Base-by-base conservation (phyloP, 2,888 invertebrate species). In the Parascotia fuliginaria region DNA sequence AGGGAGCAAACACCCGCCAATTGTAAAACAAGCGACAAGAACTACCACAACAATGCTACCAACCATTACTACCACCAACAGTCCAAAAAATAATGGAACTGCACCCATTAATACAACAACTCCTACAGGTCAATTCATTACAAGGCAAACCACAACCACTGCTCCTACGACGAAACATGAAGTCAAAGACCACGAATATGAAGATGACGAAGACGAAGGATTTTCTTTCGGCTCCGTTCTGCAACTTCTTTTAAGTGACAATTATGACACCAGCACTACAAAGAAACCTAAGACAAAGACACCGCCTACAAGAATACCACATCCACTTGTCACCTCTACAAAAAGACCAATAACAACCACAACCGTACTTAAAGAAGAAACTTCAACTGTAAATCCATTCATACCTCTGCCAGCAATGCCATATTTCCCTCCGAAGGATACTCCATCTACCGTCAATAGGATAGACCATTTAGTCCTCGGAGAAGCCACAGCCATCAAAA, bases 201-300 rank as follows among this genome's bases (percentile, higher is more conserved):
- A 89, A 29, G 87, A 88, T 6, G 86, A 87, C 6, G 86, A 92
- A 7, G 89, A 89, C 3, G 92, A 91, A 42, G 93, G 92, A 7
- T 93, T 94, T 69, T 94, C 94, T 0, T 90, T 95, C 15, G 94
- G 94, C 42, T 94, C 92, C 66, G 93, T 95, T 3, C 77, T 95
- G 11, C 93, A 95, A 69, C 81, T 95, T n/a, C 76, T 95, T 14
- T 89, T 95, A 19, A 92, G 92, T 46, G 92, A 92, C 22, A 84
- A 74, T 47, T 89, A 89, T 15, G 87, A 87, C 12, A 70, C 85
- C 0, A 88, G 87, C 1, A 86, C 87, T 0, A 41, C 67, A 16
- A 49, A 77, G 42, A 53, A 51, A 32, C n/a, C 36, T 42, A 0
- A 24, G 24, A 24, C 24, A 9, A 24, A 3, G 7, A 7, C 3